Evolutionary conservation across 2,113 vertebrate species (phyloP), one percentile per base, ranked within the genome.

Genomic region (Perccottus glenii): DNA sequence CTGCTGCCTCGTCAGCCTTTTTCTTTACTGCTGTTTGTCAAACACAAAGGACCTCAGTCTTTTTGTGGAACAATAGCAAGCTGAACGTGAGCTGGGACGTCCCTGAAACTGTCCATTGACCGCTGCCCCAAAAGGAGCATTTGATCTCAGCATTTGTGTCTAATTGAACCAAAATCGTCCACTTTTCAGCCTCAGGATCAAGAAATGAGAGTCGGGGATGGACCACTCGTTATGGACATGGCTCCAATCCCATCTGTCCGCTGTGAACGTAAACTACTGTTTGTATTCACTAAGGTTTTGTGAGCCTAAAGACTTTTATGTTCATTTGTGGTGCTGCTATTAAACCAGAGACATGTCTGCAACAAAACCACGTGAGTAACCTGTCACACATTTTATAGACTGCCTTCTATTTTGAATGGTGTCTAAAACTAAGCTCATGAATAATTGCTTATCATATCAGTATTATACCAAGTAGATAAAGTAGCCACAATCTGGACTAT

Each of bases 1-100:
- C 57, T 67, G 71, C 67, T 84, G 89, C 90, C 74, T 84, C 47
- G 84, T 92, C 90, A 90, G 91, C 91, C 53, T 67, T 92, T 90
- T 82, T 85, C 81, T 81, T 7, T 67, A 57, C 81, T 60, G 75
- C 75, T 3, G 66, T 70, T 57, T 70, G 72, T 81, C 42, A 71
- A 63, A 73, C 81, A 88, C 84, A 87, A 89, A 90, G 77, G 77
- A 35, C 44, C 69, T 11, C 47, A 8, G 55, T 75, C 71, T 78
- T 80, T 83, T 78, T 84, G 57, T 85, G 60, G 47, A 64, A 83
- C 81, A 86, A 86, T 73, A 64, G 71, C 4, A 36, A 36, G 46
- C 70, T 63, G 68, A 63, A 72, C 72, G 16, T 40, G 72, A 75
- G 15, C 73, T 47, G 53, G 55, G 33, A 59, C 58, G 60, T 67